These are phyloP conservation scores for Drosophila lowei DNA, from an alignment of 1,140 invertebrate species.

Conservation along the genomic window DNA sequence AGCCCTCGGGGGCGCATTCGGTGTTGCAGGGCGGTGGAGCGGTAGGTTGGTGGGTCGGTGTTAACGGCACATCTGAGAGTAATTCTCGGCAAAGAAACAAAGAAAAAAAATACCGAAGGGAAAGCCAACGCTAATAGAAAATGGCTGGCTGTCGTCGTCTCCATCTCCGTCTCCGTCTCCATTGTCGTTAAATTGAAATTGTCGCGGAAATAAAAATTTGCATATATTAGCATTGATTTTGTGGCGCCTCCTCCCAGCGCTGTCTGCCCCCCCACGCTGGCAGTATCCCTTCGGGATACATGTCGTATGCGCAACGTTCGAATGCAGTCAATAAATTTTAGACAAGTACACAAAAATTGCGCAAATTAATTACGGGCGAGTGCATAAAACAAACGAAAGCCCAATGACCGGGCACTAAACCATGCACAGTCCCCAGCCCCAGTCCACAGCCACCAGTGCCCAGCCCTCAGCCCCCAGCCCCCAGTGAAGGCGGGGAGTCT, in stretches of 20 bases:
- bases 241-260: not conserved
- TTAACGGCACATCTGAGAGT: conserved; percentile 79
- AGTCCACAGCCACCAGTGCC: too few species aligned
- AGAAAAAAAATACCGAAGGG: conserved; percentile 35
- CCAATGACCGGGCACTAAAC: conserved; percentile 32
- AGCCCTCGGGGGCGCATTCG: conserved; percentile 35
- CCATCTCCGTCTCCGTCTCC: conserved; percentile 17
- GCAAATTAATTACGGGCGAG: conserved; percentile 66
- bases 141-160: conserved; percentile 47
- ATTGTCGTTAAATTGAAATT: conserved; percentile 80
- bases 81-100: conserved; percentile 54
- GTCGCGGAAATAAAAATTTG: conserved; percentile 82
- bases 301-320: conserved; percentile 64
- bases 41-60: conserved; percentile 34
- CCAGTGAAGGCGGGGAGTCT: not conserved
- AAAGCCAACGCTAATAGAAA: conserved; percentile 72
- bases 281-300: conserved; percentile 24
- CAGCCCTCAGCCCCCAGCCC: not conserved
- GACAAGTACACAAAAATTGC: conserved; percentile 45
- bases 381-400: conserved; percentile 58
- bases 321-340: conserved; percentile 70
- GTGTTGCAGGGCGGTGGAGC: conserved; percentile 30
- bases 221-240: conserved; percentile 82
- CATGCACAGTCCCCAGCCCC: conserved; percentile 5
- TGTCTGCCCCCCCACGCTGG: not conserved